Percentiles rank a stretch among this genome's conserved stretches.
Evolutionary conservation across 2,888 invertebrate genomes (phyloP).

Genomic region (Sarcophaga carnaria): DNA sequence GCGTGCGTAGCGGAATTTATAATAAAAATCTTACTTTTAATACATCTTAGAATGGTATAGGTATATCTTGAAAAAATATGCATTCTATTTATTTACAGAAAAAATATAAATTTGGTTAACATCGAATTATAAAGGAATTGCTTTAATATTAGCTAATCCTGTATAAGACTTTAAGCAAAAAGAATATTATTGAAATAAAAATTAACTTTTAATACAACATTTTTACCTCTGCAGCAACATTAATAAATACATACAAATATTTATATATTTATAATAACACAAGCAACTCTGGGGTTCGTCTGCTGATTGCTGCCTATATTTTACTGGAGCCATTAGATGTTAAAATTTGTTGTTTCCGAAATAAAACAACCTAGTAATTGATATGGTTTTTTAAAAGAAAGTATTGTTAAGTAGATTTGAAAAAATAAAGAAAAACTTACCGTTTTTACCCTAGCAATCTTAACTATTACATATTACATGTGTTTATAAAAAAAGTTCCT

Average conservation of each 20-base stretch:
- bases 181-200: constrained; percentile 29
- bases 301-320: constrained; percentile 30
- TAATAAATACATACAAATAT: not conserved
- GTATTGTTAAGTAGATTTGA: constrained; percentile 43
- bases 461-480: not conserved
- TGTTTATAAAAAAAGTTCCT: constrained; percentile 51
- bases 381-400: not conserved
- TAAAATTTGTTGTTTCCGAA: constrained; percentile 37
- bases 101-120: not conserved
- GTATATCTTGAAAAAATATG: constrained; percentile 4
- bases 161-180: not conserved
- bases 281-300: constrained; percentile 47
- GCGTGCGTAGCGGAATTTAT: not conserved
- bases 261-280: constrained; percentile 16
- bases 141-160: not conserved
- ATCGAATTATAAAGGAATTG: not conserved
- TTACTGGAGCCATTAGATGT: constrained; percentile 43
- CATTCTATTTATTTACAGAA: constrained; percentile 11
- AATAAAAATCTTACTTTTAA: not conserved
- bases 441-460: constrained; percentile 22
- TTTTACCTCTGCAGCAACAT: constrained; percentile 53
- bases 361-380: constrained; percentile 19
- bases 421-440: not conserved
- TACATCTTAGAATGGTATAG: not conserved
- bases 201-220: constrained; percentile 46